These are phyloP conservation scores for Lepus townsendii DNA, from an alignment of 2,797 vertebrate species.

Conservation along the genomic window DNA sequence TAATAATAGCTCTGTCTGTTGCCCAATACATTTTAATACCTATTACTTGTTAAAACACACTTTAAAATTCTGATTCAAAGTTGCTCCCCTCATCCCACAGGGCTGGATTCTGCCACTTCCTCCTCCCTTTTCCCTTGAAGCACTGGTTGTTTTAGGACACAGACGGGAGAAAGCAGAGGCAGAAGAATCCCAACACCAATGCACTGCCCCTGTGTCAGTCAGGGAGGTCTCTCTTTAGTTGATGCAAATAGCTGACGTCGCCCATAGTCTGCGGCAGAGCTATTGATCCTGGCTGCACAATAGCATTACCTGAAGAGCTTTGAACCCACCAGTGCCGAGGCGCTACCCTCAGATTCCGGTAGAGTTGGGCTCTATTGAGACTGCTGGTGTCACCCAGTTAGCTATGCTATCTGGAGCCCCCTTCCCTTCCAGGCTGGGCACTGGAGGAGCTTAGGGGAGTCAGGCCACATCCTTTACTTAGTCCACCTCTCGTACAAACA, in stretches of 20 bases:
- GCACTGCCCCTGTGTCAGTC: too few relatives aligned
- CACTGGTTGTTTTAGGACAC: not conserved
- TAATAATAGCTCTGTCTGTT: not conserved
- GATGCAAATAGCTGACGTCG: not conserved
- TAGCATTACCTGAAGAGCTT: not conserved
- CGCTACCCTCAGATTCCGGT: not conserved
- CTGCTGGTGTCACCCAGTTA: not conserved
- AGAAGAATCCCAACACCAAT: not conserved
- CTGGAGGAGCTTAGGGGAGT: not conserved
- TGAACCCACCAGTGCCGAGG: not conserved
- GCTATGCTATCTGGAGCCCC: not conserved
- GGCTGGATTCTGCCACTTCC: not conserved
- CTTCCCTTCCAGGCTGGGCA: not conserved
- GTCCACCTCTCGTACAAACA: not conserved
- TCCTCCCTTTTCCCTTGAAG: not conserved
- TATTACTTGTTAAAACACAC: not conserved
- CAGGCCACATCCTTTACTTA: not conserved
- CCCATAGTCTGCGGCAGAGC: not conserved
- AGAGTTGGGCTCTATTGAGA: not conserved
- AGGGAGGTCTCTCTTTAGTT: not conserved
- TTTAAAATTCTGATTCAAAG: slow-evolving; percentile 2
- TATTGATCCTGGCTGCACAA: not conserved
- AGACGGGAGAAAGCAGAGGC: not conserved
- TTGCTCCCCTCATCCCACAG: fast-evolving
- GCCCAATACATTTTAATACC: not conserved